Conservation (phyloP, 2,113 vertebrate genomes). For the Chaetops frenatus region DNA sequence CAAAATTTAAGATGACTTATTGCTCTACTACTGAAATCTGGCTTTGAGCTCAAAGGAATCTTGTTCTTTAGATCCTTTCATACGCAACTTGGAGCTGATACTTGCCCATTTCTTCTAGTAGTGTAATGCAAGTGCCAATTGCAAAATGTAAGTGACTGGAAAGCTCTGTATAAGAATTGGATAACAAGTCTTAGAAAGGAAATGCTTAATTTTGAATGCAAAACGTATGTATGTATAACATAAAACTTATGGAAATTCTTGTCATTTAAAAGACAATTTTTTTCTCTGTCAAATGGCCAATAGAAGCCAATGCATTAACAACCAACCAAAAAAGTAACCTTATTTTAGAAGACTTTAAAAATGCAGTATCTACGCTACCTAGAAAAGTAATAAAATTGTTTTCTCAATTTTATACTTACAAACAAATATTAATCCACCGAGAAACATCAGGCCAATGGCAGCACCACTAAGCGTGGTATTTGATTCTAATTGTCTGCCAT, state of each 20-base stretch:
- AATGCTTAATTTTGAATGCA: not conserved
- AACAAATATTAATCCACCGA: slow-evolving; percentile 71
- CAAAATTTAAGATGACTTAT: not conserved
- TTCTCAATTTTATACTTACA: slow-evolving; percentile 69
- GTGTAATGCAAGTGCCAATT: not conserved
- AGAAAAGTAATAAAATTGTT: not conserved
- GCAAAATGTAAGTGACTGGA: not conserved
- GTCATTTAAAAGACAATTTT: not conserved
- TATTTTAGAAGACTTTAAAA: not conserved
- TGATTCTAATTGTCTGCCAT: rapidly evolving
- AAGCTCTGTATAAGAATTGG: not conserved
- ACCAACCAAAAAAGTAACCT: not conserved
- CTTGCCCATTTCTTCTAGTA: not conserved
- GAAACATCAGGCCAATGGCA: slow-evolving; percentile 73
- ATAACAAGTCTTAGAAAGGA: not conserved
- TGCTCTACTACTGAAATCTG: not conserved
- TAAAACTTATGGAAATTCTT: not conserved
- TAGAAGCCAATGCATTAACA: not conserved
- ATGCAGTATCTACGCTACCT: rapidly evolving
- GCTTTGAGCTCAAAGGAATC: not conserved
- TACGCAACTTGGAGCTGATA: not conserved
- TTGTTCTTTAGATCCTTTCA: not conserved
- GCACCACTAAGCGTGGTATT: slow-evolving; percentile 52
- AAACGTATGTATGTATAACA: not conserved
- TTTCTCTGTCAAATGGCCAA: not conserved